Conservation (phyloP, 2,113 vertebrate genomes). For the Seriola rivoliana region DNA sequence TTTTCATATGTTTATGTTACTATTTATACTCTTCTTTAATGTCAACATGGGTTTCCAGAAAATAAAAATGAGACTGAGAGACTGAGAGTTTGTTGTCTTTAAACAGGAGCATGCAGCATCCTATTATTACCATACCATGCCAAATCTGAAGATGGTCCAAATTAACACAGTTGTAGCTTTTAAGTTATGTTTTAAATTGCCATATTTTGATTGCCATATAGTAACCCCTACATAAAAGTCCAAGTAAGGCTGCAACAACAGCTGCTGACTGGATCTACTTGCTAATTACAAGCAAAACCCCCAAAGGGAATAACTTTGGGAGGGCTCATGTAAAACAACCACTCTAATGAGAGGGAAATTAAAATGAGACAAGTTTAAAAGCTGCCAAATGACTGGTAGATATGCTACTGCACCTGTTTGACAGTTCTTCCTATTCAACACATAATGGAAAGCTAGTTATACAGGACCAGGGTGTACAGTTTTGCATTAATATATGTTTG, state of each 20-base stretch:
- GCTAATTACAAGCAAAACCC: constrained; percentile 18
- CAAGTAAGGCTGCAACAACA: background rate
- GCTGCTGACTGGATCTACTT: constrained; percentile 10
- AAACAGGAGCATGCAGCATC: background rate
- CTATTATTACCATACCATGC: background rate
- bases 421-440: background rate
- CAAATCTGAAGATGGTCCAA: background rate
- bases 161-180: background rate
- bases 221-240: background rate
- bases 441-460: constrained; percentile 16
- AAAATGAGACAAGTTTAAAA: constrained; percentile 17
- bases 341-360: constrained; percentile 17
- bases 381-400: constrained; percentile 8
- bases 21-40: constrained; percentile 32
- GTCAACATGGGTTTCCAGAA: constrained; percentile 1
- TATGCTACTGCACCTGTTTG: constrained; percentile 30
- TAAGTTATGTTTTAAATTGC: background rate
- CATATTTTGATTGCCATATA: background rate
- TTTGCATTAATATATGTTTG: background rate
- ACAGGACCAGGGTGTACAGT: background rate
- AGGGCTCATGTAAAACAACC: constrained; percentile 1
- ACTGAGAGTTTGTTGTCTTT: background rate
- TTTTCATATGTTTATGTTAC: constrained; percentile 42
- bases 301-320: background rate
- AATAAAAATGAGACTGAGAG: background rate